Evolutionary conservation across 2,113 vertebrate genomes (phyloP).

Genomic region (Loxodonta africana): DNA sequence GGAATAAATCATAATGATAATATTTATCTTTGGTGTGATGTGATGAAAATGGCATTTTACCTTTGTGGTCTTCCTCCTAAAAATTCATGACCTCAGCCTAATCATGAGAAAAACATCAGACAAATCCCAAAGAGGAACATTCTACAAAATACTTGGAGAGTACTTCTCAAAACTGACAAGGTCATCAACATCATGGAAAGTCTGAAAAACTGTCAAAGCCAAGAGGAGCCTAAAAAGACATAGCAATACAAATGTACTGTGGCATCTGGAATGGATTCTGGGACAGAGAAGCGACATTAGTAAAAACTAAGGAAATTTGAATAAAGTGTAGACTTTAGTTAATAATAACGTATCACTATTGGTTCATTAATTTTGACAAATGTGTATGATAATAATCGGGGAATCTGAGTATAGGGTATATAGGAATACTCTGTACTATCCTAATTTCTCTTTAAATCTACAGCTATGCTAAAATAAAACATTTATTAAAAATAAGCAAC

Average conservation of each 20-base stretch:
- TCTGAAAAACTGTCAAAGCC: background rate
- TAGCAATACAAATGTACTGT: background rate
- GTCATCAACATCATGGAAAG: background rate
- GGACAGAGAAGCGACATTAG: background rate
- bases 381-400: background rate
- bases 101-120: background rate
- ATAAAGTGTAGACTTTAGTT: background rate
- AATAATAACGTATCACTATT: background rate
- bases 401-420: background rate
- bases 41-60: background rate
- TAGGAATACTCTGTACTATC: background rate
- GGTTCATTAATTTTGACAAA: background rate
- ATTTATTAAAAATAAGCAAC: background rate
- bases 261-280: background rate
- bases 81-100: background rate
- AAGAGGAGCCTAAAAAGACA: background rate
- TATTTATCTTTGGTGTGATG: background rate
- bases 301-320: background rate
- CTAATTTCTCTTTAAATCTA: background rate
- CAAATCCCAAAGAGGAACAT: background rate
- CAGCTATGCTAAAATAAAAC: background rate
- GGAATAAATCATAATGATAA: background rate
- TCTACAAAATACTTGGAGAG: background rate
- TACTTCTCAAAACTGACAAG: background rate
- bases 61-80: background rate